These are phyloP conservation scores for Anodontia alba DNA, from an alignment of 2,888 invertebrate genomes.

Conservation along the genomic window DNA sequence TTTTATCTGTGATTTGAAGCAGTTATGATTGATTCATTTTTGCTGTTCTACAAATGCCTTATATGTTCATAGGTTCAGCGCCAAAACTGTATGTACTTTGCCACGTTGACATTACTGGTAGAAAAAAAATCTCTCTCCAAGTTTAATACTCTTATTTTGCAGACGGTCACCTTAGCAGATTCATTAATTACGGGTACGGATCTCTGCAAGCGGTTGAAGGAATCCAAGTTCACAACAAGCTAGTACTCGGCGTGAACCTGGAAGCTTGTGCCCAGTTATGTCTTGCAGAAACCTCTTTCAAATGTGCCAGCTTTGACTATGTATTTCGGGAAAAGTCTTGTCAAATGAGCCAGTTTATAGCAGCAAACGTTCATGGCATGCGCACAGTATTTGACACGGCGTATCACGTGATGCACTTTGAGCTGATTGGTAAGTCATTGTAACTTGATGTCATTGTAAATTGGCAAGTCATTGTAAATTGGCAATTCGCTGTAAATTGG, in stretches of 20 bases:
- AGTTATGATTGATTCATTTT: no score
- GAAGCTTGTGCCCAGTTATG: conserved; percentile 82
- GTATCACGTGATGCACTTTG: conserved; percentile 79
- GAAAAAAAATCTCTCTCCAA: no score
- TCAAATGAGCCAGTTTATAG: conserved; percentile 80
- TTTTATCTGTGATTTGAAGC: no score
- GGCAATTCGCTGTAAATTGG: no score
- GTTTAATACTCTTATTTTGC: conserved; percentile 29
- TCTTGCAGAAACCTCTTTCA: conserved; percentile 77
- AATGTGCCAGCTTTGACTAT: conserved; percentile 82
- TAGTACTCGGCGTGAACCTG: conserved; percentile 76
- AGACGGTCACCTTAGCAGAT: conserved; percentile 79
- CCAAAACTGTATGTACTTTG: no score
- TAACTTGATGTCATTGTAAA: not conserved
- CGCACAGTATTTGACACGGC: conserved; percentile 65
- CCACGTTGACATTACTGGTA: no score
- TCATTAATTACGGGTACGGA: conserved; percentile 81
- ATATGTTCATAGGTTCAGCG: no score
- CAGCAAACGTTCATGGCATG: conserved; percentile 80
- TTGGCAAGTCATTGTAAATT: no score
- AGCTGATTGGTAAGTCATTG: conserved; percentile 79
- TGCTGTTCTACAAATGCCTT: no score
- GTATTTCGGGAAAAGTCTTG: conserved; percentile 78
- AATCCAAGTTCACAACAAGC: conserved; percentile 77
- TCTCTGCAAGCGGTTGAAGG: conserved; percentile 76